phyloP scores from a whole-genome alignment of 2,888 invertebrate genomes.

The Xanthorhoe designata region DNA sequence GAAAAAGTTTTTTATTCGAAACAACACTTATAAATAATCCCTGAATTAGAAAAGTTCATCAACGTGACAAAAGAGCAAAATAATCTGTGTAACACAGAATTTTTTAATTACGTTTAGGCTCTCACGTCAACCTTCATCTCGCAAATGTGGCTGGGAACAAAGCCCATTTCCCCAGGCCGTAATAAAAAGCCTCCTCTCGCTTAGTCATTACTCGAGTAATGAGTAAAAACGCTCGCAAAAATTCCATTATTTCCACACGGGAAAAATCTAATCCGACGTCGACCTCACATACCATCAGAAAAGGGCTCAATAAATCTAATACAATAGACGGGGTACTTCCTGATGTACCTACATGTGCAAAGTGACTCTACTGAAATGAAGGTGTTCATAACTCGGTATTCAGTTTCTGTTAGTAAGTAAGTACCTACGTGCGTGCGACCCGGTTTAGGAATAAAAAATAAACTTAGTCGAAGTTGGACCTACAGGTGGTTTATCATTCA shows the following conservation, averaged over 20 bases:
- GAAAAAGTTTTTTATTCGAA: constrained; percentile 41
- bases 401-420: constrained; percentile 26
- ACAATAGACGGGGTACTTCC: constrained; percentile 34
- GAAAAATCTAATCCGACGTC: constrained; percentile 48
- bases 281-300: constrained; percentile 31
- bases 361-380: constrained; percentile 34
- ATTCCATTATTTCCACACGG: constrained; percentile 48
- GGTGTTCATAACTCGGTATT: constrained; percentile 29
- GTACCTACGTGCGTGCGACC: constrained; percentile 44
- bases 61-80: constrained; percentile 50
- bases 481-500: constrained; percentile 59
- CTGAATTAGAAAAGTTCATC: constrained; percentile 52
- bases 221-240: constrained; percentile 59
- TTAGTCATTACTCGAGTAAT: constrained; percentile 63
- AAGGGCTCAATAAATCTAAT: constrained; percentile 38
- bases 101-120: constrained; percentile 63
- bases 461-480: constrained; percentile 43
- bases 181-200: constrained; percentile 57
- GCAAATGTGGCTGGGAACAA: constrained; percentile 62
- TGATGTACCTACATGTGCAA: constrained; percentile 26
- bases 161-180: constrained; percentile 63
- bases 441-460: constrained; percentile 48
- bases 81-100: constrained; percentile 43
- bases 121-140: constrained; percentile 58
- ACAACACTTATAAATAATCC: constrained; percentile 22